Percentiles rank a stretch among this genome's conserved stretches.
Conservation (phyloP, 2,113 vertebrate genomes). For the Balaenoptera acutorostrata region DNA sequence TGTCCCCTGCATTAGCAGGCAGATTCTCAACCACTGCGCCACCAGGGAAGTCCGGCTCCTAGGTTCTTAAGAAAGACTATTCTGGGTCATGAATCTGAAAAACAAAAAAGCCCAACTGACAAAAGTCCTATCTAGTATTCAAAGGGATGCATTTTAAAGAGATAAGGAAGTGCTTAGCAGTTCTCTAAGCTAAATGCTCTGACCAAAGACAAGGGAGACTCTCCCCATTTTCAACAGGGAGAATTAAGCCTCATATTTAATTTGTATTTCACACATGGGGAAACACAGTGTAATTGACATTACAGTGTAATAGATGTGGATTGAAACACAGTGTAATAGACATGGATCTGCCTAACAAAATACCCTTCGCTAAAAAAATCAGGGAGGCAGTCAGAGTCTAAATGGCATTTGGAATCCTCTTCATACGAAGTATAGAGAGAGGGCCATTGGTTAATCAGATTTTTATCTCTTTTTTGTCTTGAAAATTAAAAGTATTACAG, state of each 20-base stretch:
- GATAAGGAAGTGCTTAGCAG: neutral
- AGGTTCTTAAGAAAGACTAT: neutral
- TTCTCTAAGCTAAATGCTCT: neutral
- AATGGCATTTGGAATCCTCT: neutral
- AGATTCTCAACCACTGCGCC: too few relatives aligned
- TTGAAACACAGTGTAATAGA: too few relatives aligned
- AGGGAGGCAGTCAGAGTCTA: neutral
- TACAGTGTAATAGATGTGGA: neutral
- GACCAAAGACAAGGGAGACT: neutral
- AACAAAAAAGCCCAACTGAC: too few relatives aligned
- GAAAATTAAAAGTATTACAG: neutral
- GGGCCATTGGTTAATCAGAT: neutral
- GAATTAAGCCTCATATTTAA: neutral
- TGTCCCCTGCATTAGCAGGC: too few relatives aligned
- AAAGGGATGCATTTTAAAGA: neutral
- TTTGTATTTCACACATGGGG: neutral
- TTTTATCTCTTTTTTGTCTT: neutral
- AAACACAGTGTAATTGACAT: neutral
- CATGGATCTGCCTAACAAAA: neutral
- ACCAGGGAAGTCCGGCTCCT: neutral
- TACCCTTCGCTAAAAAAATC: too few relatives aligned
- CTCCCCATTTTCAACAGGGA: neutral
- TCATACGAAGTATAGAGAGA: neutral
- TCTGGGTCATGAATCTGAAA: neutral
- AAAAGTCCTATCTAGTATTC: neutral